These are phyloP conservation scores for Phataginus tricuspis DNA, from an alignment of 2,797 vertebrate species.

Conservation along the genomic window DNA sequence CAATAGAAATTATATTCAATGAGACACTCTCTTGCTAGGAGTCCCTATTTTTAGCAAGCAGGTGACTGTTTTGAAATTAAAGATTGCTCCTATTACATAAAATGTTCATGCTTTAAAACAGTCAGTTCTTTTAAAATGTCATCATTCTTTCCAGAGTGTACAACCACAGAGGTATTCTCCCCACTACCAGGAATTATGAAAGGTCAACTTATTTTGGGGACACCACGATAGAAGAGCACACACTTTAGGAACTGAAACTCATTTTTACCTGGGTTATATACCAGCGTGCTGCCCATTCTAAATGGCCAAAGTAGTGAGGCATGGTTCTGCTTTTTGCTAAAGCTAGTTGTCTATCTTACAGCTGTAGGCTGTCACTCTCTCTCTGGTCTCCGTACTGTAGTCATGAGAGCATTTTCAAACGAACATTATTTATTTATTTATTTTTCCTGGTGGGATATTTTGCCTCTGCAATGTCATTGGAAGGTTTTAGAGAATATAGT, in stretches of 20 bases:
- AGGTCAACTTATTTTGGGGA: conserved; percentile 63
- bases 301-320: not conserved
- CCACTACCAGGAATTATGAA: conserved; percentile 8
- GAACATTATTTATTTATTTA: not conserved
- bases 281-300: not conserved
- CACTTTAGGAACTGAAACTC: conserved; percentile 9
- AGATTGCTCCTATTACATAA: conserved; percentile 52
- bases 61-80: conserved; percentile 73
- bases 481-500: not conserved
- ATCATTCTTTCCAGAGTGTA: conserved; percentile 46
- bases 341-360: conserved; percentile 2
- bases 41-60: conserved; percentile 68
- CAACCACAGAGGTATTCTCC: not conserved
- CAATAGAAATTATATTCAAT: conserved; percentile 17
- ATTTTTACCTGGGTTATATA: not conserved
- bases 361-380: not conserved
- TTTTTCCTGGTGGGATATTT: conserved; percentile 27
- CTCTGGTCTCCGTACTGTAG: not conserved
- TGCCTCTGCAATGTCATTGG: not conserved
- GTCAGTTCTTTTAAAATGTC: conserved; percentile 59
- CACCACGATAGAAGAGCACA: conserved; percentile 45
- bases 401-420: not conserved
- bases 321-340: not conserved
- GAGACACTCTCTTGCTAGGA: conserved; percentile 19
- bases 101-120: conserved; percentile 71